These are phyloP conservation scores for Acrobasis suavella DNA, from an alignment of 2,888 invertebrate genomes.

Conservation along the genomic window DNA sequence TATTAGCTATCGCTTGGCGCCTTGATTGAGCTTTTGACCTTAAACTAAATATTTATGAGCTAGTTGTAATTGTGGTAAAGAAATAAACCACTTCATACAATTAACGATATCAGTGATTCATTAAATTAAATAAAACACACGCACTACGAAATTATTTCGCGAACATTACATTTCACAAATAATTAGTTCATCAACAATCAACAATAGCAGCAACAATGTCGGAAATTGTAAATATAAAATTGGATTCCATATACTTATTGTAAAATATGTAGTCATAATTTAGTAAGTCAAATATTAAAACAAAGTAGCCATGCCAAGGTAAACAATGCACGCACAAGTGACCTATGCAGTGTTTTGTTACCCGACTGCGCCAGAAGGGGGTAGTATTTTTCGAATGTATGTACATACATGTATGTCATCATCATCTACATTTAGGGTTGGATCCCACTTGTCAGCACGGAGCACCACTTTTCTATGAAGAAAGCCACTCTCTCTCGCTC, in stretches of 20 bases:
- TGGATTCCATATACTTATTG: not conserved
- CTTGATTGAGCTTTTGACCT: slow-evolving; percentile 39
- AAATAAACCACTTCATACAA: slow-evolving; percentile 27
- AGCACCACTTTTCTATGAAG: too few relatives aligned
- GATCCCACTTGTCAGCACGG: too few relatives aligned
- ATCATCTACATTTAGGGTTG: too few relatives aligned
- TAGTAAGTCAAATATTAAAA: not conserved
- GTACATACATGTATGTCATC: too few relatives aligned
- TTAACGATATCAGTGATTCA: slow-evolving; percentile 7
- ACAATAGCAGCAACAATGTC: not conserved
- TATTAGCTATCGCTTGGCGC: slow-evolving; percentile 26
- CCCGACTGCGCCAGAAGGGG: too few relatives aligned
- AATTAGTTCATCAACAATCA: not conserved
- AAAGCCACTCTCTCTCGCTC: too few relatives aligned
- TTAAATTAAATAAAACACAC: slow-evolving; percentile 9
- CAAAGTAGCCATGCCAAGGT: too few relatives aligned
- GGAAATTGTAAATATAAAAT: not conserved
- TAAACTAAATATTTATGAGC: slow-evolving; percentile 34
- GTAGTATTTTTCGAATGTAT: too few relatives aligned
- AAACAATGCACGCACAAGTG: too few relatives aligned
- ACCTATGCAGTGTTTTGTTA: too few relatives aligned
- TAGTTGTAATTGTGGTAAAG: slow-evolving; percentile 35
- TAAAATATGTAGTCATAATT: slow-evolving; percentile 8
- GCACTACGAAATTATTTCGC: slow-evolving; percentile 4
- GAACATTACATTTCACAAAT: not conserved